phyloP scores from a whole-genome alignment of 2,113 vertebrate genomes.

The Equus przewalskii region DNA sequence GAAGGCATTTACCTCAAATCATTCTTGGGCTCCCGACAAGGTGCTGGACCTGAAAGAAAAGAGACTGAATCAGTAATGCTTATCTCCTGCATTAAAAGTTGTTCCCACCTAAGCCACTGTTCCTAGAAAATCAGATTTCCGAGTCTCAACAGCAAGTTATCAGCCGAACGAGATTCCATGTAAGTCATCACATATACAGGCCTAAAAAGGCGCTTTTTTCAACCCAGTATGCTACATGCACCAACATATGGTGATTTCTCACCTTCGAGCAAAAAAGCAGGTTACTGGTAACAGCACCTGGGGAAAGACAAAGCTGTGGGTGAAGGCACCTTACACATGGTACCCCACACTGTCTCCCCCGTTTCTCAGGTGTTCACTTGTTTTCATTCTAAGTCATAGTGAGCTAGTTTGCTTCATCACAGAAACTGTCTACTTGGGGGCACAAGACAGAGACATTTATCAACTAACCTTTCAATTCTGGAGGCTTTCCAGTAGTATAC shows the following conservation, averaged over 20 bases:
- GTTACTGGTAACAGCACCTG: neutral
- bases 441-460: neutral
- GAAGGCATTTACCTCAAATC: slow-evolving; percentile 19
- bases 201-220: neutral
- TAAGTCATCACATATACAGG: slow-evolving; percentile 76
- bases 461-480: slow-evolving; percentile 43
- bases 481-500: rapidly evolving
- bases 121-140: slow-evolving; percentile 73
- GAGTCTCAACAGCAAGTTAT: slow-evolving; percentile 90
- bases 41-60: neutral
- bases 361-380: slow-evolving; percentile 84
- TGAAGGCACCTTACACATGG: rapidly evolving
- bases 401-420: slow-evolving; percentile 87
- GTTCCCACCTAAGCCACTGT: neutral
- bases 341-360: rapidly evolving
- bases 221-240: rapidly evolving
- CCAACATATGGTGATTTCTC: rapidly evolving
- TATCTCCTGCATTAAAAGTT: neutral
- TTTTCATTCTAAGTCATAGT: slow-evolving; percentile 85
- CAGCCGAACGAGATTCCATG: slow-evolving; percentile 96
- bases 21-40: neutral
- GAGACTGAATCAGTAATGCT: neutral
- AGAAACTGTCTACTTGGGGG: slow-evolving; percentile 71
- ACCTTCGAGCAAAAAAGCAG: rapidly evolving
- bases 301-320: rapidly evolving